Base-by-base conservation (phyloP, 2,797 vertebrate species). In the Orientallactaga sibirica region DNA sequence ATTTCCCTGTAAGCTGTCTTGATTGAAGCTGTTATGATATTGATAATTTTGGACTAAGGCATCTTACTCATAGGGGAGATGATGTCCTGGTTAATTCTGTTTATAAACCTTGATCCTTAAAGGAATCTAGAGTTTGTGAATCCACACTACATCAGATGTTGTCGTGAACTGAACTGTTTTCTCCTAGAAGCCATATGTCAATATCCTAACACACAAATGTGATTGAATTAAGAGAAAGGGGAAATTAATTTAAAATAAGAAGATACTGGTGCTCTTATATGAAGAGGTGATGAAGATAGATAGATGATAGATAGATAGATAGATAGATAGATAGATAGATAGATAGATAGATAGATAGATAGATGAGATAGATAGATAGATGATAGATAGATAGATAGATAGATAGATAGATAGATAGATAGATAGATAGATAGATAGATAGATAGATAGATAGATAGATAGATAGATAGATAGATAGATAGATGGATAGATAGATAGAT, bases 61-160 rank as follows among this genome's bases (percentile, higher is more conserved):
- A 88, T 93, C 18, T 74, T 92, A 68, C 4, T 37, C 67, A 64
- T 10, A 89, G 16, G 55, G 91, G 52, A 90, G 20, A 79, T 91
- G 43, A 55, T 90, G 89, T 78, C 29, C 55, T 48, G 52, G 55
- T 67, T 80, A 93, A 22, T 76, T 78, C 4, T 73, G 19, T 78
- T 92, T 68, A 10, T 11, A 75, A 5, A 12, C 19, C 66, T 41
- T 48, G 84, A 62, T 87, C 62, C 55, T 84, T 84, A 22, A 87
- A 33, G 18, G 10, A 52, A 37, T 78, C 58, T 85, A 9, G 41
- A 52, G 33, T 84, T 84, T 84, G 27, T 81, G 55, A 88, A 92
- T 68, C 87, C 82, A 66, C 61, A 82, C 27, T 87, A 6, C 3
- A 70, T 68, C 55, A 33, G 4, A 41, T 77, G 8, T 71, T 90